These are phyloP conservation scores for Isotomurus palustris DNA, from an alignment of 2,888 invertebrate species.

Conservation along the genomic window DNA sequence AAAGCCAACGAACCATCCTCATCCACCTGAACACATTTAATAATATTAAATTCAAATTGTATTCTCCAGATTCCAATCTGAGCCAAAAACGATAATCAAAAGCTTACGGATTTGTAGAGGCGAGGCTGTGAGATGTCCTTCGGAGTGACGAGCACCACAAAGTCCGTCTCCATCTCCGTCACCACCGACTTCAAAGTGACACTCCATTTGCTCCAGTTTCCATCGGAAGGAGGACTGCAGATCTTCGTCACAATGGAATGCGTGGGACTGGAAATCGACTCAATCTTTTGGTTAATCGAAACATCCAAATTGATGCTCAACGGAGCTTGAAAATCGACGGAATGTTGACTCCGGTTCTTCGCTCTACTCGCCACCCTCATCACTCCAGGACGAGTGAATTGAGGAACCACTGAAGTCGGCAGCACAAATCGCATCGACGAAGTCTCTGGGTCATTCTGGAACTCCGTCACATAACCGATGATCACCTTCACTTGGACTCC, in stretches of 20 bases:
- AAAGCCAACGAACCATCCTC: slow-evolving; percentile 25
- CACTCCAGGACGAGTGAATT: slow-evolving; percentile 41
- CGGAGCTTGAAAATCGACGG: slow-evolving; percentile 31
- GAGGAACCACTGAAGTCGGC: slow-evolving; percentile 46
- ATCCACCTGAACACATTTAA: slow-evolving; percentile 14
- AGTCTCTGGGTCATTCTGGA: slow-evolving; percentile 40
- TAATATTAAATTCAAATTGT: neutral
- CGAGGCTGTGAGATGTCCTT: slow-evolving; percentile 52
- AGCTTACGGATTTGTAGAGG: slow-evolving; percentile 51
- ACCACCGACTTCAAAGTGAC: slow-evolving; percentile 24
- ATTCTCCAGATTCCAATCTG: too few relatives aligned
- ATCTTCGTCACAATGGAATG: slow-evolving; percentile 31
- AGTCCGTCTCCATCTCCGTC: slow-evolving; percentile 48
- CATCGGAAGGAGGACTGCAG: slow-evolving; percentile 24
- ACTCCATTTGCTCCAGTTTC: slow-evolving; percentile 30
- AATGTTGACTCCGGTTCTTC: slow-evolving; percentile 21
- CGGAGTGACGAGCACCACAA: slow-evolving; percentile 50
- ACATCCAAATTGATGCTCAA: slow-evolving; percentile 38
- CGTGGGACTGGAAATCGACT: slow-evolving; percentile 37
- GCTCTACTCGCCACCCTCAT: neutral
- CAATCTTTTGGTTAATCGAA: slow-evolving; percentile 37
- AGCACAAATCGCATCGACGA: slow-evolving; percentile 42
- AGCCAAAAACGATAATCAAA: too few relatives aligned
- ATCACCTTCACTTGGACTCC: slow-evolving; percentile 41
- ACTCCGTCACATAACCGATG: slow-evolving; percentile 43